Conservation (phyloP, 2,888 invertebrate species). For the Tethea ocularis region DNA sequence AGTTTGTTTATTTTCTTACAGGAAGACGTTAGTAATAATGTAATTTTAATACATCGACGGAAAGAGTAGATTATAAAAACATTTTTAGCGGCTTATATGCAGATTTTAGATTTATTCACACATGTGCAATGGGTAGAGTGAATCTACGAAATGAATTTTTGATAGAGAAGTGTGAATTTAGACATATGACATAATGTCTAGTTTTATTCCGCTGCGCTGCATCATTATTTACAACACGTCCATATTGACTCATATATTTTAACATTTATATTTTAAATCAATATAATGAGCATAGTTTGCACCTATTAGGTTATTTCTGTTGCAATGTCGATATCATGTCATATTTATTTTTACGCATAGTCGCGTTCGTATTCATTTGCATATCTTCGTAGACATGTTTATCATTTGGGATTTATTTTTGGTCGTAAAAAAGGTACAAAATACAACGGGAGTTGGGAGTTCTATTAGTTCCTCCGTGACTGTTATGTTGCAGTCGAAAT, state of each 20-base stretch:
- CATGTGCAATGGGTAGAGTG: not conserved
- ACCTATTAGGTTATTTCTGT: too few species aligned
- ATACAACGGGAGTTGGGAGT: too few species aligned
- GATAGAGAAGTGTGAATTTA: not conserved
- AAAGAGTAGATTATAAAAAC: not conserved
- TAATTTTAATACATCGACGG: not conserved
- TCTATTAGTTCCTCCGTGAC: not conserved
- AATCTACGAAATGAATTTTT: not conserved
- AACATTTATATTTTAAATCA: too few species aligned
- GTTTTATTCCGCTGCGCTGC: not conserved
- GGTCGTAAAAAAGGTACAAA: too few species aligned
- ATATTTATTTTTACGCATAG: too few species aligned
- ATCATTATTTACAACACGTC: too few species aligned
- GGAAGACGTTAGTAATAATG: slow-evolving; percentile 2
- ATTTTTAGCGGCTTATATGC: not conserved
- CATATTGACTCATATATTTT: too few species aligned
- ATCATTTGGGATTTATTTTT: too few species aligned
- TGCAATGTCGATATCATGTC: too few species aligned
- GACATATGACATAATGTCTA: not conserved
- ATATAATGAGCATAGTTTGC: too few species aligned
- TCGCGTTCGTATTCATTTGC: too few species aligned
- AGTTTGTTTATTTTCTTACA: not conserved
- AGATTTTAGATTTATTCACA: not conserved
- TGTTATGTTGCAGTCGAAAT: not conserved
- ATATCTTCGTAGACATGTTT: too few species aligned